Evolutionary conservation across 2,113 vertebrate species (phyloP).

Genomic region (Vimba vimba): DNA sequence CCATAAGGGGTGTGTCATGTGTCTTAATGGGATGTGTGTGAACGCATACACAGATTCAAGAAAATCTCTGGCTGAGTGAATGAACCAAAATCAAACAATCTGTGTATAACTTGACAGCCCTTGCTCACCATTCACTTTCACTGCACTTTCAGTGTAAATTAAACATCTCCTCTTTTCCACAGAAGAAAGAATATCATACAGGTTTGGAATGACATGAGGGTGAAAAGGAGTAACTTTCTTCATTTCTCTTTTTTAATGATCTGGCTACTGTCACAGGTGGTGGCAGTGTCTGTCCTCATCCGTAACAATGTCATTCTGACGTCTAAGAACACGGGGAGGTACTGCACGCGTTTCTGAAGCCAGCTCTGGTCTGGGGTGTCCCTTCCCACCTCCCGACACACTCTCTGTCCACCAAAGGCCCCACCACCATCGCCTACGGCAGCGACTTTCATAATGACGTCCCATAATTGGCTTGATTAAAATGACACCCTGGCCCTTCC

Average conservation of each 20-base stretch:
- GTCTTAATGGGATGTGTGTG: too few species aligned
- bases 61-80: too few species aligned
- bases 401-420: not conserved
- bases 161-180: not conserved
- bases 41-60: too few species aligned
- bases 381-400: not conserved
- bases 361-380: not conserved
- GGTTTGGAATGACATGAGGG: not conserved
- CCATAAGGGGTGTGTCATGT: too few species aligned
- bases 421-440: conserved; percentile 14
- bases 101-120: not conserved
- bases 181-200: not conserved
- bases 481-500: conserved; percentile 26
- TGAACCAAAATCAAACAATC: too few species aligned
- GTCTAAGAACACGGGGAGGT: conserved; percentile 62
- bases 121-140: not conserved
- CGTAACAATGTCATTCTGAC: conserved; percentile 59
- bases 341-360: conserved; percentile 67
- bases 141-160: not conserved
- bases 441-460: conserved; percentile 4
- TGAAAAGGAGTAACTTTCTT: conserved; percentile 13
- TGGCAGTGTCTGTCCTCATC: conserved; percentile 56
- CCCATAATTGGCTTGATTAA: conserved; percentile 48
- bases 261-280: conserved; percentile 49
- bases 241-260: conserved; percentile 52